Percentiles rank a stretch among this genome's conserved stretches.
These are phyloP conservation scores for Apis dorsata DNA, from an alignment of 1,140 invertebrate species.

Conservation along the genomic window DNA sequence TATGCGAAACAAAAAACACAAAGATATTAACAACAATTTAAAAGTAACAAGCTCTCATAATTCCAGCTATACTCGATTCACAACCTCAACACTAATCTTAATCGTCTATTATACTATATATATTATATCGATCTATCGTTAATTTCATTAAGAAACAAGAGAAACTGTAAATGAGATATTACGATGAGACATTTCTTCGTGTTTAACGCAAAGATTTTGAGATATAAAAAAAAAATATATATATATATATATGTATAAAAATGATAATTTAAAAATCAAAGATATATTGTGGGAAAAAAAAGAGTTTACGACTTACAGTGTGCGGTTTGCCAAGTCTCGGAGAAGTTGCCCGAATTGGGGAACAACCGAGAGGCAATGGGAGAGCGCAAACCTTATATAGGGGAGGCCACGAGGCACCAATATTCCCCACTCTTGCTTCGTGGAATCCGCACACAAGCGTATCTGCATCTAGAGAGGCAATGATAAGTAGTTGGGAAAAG, in stretches of 20 bases:
- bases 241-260: too few relatives aligned
- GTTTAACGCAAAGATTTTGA: too few relatives aligned
- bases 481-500: background rate
- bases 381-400: constrained; percentile 76
- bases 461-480: background rate
- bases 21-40: constrained; percentile 12
- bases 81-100: background rate
- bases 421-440: constrained; percentile 57
- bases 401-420: constrained; percentile 53
- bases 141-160: too few relatives aligned
- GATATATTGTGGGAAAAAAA: background rate
- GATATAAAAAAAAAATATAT: too few relatives aligned
- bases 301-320: constrained; percentile 66
- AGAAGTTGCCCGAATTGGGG: constrained; percentile 75
- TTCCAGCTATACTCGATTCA: background rate
- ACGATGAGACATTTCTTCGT: too few relatives aligned
- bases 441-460: constrained; percentile 22
- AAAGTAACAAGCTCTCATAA: background rate
- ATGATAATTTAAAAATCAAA: too few relatives aligned
- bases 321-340: constrained; percentile 74
- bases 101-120: background rate
- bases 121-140: too few relatives aligned
- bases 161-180: too few relatives aligned
- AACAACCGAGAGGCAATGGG: constrained; percentile 73
- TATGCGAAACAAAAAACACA: background rate